Evolutionary conservation across 2,113 vertebrate genomes (phyloP).

Genomic region (Poicephalus meyeri): DNA sequence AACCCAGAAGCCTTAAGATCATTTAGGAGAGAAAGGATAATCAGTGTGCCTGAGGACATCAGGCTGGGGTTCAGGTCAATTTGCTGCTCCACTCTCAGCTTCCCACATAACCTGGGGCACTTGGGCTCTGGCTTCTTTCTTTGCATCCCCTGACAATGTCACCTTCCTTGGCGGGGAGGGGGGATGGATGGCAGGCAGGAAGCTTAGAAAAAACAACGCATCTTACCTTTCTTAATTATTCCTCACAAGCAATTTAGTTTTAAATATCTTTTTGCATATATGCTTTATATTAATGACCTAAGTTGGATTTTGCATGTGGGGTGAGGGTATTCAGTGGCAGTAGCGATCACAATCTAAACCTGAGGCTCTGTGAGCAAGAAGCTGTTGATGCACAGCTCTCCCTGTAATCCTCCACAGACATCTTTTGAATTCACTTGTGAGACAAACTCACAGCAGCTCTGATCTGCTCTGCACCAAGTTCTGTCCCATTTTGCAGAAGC

Average conservation of each 20-base stretch:
- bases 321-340: neutral
- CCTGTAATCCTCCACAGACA: neutral
- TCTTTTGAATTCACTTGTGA: accelerated
- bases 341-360: neutral
- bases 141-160: neutral
- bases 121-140: accelerated
- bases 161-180: neutral
- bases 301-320: neutral
- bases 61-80: accelerated
- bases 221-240: neutral
- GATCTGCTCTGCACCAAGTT: neutral
- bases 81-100: neutral
- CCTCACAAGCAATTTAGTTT: neutral
- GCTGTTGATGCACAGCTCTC: neutral
- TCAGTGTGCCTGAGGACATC: neutral
- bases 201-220: neutral
- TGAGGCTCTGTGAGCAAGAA: neutral
- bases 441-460: neutral
- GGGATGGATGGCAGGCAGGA: neutral
- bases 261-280: neutral
- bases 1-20: neutral
- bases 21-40: neutral
- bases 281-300: neutral
- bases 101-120: neutral
- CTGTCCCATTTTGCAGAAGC: neutral